These are phyloP conservation scores for Apis laboriosa DNA, from an alignment of 1,140 invertebrate species.

Conservation along the genomic window DNA sequence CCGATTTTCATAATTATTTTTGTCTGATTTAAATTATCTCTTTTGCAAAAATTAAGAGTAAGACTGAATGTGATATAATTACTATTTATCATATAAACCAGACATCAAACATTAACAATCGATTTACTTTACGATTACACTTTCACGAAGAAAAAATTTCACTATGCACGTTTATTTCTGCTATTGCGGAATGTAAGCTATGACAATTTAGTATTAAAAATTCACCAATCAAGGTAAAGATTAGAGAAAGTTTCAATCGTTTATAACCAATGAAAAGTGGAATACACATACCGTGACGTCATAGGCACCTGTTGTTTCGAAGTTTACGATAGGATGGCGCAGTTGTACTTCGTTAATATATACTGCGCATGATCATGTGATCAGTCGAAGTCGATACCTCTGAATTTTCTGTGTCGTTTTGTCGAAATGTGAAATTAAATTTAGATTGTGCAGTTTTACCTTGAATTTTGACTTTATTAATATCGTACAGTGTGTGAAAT, in stretches of 20 bases:
- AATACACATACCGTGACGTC: not conserved
- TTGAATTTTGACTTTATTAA: not conserved
- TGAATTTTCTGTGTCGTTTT: too few relatives aligned
- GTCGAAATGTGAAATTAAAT: not conserved
- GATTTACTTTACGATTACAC: too few relatives aligned
- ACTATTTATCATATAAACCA: too few relatives aligned
- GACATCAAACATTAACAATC: too few relatives aligned
- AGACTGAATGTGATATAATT: not conserved
- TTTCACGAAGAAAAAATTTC: too few relatives aligned
- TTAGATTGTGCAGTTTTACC: not conserved
- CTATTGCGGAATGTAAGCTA: too few relatives aligned
- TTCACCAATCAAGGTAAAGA: not conserved
- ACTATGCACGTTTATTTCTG: too few relatives aligned
- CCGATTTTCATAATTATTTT: not conserved
- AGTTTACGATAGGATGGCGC: not conserved
- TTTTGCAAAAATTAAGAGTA: not conserved
- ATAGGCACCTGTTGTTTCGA: slow-evolving; percentile 15
- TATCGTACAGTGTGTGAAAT: too few relatives aligned
- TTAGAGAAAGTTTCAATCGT: not conserved
- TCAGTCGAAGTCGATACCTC: too few relatives aligned
- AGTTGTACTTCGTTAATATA: not conserved
- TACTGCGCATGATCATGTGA: slow-evolving; percentile 14
- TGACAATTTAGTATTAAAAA: not conserved
- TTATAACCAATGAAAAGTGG: too few relatives aligned
- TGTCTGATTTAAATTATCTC: not conserved